phyloP scores from a whole-genome alignment of 1,140 invertebrate genomes.

The Ladona fulva region DNA sequence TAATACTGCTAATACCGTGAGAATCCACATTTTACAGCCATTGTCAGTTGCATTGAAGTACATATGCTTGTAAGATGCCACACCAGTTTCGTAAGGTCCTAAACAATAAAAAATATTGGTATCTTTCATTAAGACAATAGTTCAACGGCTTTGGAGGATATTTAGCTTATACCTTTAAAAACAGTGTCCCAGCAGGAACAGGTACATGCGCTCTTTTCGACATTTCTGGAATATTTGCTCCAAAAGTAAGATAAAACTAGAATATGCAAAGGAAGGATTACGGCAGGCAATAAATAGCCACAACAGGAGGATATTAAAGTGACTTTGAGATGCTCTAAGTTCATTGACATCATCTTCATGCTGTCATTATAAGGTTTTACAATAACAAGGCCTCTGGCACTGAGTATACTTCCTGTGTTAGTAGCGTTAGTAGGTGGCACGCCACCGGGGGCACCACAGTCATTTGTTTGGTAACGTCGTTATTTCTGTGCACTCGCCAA shows the following conservation, averaged over 20 bases:
- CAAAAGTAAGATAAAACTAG: slow-evolving; percentile 57
- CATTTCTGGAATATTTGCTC: slow-evolving; percentile 55
- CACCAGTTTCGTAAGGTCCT: slow-evolving; percentile 62
- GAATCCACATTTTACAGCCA: slow-evolving; percentile 66
- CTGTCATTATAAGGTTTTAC: too few relatives aligned
- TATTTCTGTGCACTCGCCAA: too few relatives aligned
- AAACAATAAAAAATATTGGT: slow-evolving; percentile 14
- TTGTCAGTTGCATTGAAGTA: slow-evolving; percentile 73
- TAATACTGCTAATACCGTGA: slow-evolving; percentile 55
- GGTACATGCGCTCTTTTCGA: slow-evolving; percentile 58
- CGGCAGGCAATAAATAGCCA: slow-evolving; percentile 29
- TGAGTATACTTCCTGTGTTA: too few relatives aligned
- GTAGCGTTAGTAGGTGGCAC: too few relatives aligned
- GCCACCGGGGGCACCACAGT: too few relatives aligned
- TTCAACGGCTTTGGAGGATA: background rate
- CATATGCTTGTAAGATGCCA: slow-evolving; percentile 68
- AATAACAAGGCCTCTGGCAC: too few relatives aligned
- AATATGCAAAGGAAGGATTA: slow-evolving; percentile 53
- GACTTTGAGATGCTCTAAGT: background rate
- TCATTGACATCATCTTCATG: background rate
- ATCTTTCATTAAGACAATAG: slow-evolving; percentile 20
- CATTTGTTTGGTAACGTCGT: too few relatives aligned
- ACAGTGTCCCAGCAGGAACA: slow-evolving; percentile 74
- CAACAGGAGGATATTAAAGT: background rate
- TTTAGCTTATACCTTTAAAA: slow-evolving; percentile 52